These are phyloP conservation scores for Symphodus melops DNA, from an alignment of 2,113 vertebrate genomes.

Conservation along the genomic window DNA sequence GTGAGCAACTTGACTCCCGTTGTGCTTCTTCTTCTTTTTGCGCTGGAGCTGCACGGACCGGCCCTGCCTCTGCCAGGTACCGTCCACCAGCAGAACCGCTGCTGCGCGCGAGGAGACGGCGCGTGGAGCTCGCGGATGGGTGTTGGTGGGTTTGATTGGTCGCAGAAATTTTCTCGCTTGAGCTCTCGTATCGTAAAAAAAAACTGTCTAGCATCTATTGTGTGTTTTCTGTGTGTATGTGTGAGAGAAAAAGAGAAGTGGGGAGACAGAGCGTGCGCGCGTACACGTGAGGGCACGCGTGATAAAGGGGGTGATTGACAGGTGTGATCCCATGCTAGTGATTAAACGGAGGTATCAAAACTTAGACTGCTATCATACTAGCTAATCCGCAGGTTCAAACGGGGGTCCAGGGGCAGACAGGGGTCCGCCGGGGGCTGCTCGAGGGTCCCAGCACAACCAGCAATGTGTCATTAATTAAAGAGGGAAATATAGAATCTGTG, in stretches of 20 bases:
- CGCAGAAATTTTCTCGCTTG: conserved; percentile 6
- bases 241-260: conserved; percentile 10
- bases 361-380: not conserved
- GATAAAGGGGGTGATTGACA: conserved; percentile 59
- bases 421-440: conserved; percentile 4
- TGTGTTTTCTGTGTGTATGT: conserved; percentile 17
- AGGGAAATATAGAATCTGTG: not conserved
- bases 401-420: conserved; percentile 21
- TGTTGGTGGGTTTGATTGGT: conserved; percentile 50
- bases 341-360: conserved; percentile 40
- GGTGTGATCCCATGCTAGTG: conserved; percentile 29
- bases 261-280: conserved; percentile 13
- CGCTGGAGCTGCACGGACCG: conserved; percentile 69
- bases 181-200: conserved; percentile 29
- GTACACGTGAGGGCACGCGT: conserved; percentile 30
- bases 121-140: conserved; percentile 72
- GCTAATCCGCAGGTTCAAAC: conserved; percentile 12
- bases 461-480: not conserved
- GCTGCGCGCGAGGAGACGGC: conserved; percentile 78
- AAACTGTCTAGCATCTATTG: conserved; percentile 46
- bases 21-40: conserved; percentile 47
- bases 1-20: conserved; percentile 67
- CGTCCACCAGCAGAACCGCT: conserved; percentile 74
- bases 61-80: conserved; percentile 83
- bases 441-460: conserved; percentile 3